A percentile compares a stretch with the other conserved stretches of the same genome.
Evolutionary conservation across 2,888 invertebrate species (phyloP).

Genomic region (Drosophila mulleri): DNA sequence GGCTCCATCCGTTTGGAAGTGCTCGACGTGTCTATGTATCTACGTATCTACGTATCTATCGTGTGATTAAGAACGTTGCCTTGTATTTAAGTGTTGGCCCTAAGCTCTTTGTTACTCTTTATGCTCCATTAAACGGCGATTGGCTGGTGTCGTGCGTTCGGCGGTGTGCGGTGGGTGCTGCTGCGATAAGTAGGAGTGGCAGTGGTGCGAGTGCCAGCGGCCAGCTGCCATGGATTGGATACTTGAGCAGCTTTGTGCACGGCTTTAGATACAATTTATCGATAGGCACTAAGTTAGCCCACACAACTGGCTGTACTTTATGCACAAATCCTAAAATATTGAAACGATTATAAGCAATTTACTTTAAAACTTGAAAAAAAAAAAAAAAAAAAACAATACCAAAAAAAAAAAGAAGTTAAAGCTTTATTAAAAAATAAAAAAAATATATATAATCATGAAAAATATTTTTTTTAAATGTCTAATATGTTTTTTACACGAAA

Average conservation of each 20-base stretch:
- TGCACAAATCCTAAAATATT: constrained; percentile 11
- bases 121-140: constrained; percentile 58
- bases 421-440: too few relatives aligned
- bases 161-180: constrained; percentile 5
- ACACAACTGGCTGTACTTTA: constrained; percentile 23
- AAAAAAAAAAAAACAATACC: too few relatives aligned
- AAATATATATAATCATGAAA: too few relatives aligned
- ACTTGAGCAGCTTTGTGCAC: constrained; percentile 29
- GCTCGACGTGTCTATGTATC: constrained; percentile 34
- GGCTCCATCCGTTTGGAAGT: constrained; percentile 20
- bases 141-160: constrained; percentile 28
- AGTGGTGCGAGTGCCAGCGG: constrained; percentile 12
- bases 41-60: constrained; percentile 47
- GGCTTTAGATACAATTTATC: constrained; percentile 50
- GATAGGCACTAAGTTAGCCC: constrained; percentile 39
- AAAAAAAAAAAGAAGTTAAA: too few relatives aligned
- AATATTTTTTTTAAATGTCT: too few relatives aligned
- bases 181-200: background rate
- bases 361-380: too few relatives aligned
- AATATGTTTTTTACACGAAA: too few relatives aligned
- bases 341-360: background rate
- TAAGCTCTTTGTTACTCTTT: constrained; percentile 66
- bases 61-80: constrained; percentile 76
- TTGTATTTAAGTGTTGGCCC: constrained; percentile 70
- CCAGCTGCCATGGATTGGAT: constrained; percentile 31